These are phyloP conservation scores for Oryzias curvinotus DNA, from an alignment of 2,113 vertebrate genomes.

Conservation along the genomic window DNA sequence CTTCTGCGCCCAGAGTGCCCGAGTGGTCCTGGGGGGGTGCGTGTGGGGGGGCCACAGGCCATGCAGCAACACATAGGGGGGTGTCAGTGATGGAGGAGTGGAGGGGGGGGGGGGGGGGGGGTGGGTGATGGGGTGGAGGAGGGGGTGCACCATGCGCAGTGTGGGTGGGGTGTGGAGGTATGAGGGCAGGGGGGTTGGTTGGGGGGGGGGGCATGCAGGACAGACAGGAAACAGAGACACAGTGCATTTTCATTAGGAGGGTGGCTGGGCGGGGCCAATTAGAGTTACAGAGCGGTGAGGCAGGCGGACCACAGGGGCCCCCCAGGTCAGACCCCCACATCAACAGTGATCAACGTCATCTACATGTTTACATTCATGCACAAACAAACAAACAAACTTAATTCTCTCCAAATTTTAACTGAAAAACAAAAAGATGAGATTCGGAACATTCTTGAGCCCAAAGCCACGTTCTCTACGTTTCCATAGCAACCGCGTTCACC, in stretches of 20 bases:
- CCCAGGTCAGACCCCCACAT: conserved; percentile 19
- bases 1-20: conserved; percentile 97
- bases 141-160: conserved; percentile 69
- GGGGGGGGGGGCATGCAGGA: conserved; percentile 79
- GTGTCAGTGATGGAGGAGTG: conserved; percentile 67
- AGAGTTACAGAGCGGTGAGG: conserved; percentile 72
- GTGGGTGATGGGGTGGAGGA: conserved; percentile 58
- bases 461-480: no score
- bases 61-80: conserved; percentile 82
- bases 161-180: conserved; percentile 9
- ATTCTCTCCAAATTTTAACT: no score
- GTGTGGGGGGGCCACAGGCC: conserved; percentile 64
- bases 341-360: conserved; percentile 6
- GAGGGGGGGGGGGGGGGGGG: conserved; percentile 67
- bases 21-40: conserved; percentile 90
- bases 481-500: no score
- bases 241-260: conserved; percentile 77
- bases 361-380: no score
- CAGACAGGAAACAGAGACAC: conserved; percentile 69
- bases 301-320: conserved; percentile 55
- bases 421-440: no score
- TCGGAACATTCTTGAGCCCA: no score
- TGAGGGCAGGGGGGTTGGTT: conserved; percentile 27
- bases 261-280: conserved; percentile 64
- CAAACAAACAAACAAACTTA: no score